Conservation (phyloP, 2,113 vertebrate genomes). For the Heteronetta atricapilla region DNA sequence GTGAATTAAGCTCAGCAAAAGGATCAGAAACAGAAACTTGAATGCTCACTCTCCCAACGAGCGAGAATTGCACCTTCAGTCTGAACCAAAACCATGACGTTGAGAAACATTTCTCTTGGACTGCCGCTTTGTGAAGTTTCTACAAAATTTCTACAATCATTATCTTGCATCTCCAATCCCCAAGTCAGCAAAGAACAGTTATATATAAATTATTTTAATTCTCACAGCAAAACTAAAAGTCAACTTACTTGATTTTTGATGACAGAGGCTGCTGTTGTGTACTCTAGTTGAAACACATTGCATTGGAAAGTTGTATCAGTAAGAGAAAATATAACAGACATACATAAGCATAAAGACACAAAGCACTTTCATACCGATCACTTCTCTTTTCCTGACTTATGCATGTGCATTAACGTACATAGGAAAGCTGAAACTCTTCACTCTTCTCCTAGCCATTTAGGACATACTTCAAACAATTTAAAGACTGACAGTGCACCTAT, state of each 20-base stretch:
- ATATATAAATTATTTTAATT: neutral
- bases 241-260: slow-evolving; percentile 81
- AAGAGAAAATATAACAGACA: neutral
- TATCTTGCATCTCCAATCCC: neutral
- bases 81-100: neutral
- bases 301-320: slow-evolving; percentile 46
- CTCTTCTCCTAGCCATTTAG: neutral
- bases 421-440: neutral
- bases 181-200: neutral
- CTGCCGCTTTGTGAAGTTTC: neutral
- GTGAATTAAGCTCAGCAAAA: neutral
- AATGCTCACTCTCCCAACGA: neutral
- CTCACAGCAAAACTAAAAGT: slow-evolving; percentile 13
- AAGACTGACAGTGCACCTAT: neutral
- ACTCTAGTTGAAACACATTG: slow-evolving; percentile 28
- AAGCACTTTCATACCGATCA: neutral
- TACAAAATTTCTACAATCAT: neutral
- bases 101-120: neutral
- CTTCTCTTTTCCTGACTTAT: neutral
- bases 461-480: neutral
- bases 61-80: too few relatives aligned
- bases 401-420: neutral
- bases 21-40: neutral
- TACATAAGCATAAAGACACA: neutral
- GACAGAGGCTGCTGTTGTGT: slow-evolving; percentile 61